A percentile compares a stretch with the other conserved stretches of the same genome.
Conservation (phyloP, 2,113 vertebrate genomes). For the Cairina moschata region DNA sequence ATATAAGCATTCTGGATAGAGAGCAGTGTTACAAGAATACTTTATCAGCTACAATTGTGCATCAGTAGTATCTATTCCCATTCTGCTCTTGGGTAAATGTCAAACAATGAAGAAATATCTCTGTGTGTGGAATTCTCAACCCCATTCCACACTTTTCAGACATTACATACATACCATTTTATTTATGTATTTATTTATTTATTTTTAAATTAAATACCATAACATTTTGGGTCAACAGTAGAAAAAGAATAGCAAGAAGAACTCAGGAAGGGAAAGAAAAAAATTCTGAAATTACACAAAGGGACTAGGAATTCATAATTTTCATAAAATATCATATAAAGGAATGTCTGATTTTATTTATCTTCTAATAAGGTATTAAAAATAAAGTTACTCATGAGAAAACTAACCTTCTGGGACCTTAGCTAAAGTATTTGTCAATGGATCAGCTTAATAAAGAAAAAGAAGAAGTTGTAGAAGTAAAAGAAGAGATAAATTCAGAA, state of each 20-base stretch:
- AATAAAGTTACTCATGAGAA: neutral
- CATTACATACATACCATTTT: neutral
- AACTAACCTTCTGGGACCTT: neutral
- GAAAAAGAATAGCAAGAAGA: neutral
- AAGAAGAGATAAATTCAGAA: neutral
- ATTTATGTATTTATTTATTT: too few species aligned
- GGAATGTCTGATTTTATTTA: neutral
- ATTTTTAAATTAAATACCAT: neutral
- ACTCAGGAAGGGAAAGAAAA: neutral
- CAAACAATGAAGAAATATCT: constrained; percentile 41
- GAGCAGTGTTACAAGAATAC: neutral
- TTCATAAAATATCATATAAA: neutral
- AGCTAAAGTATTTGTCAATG: neutral
- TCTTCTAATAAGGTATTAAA: neutral
- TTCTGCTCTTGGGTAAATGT: neutral
- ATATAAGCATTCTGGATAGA: neutral
- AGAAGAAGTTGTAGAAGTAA: neutral
- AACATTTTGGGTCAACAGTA: neutral
- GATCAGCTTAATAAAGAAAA: neutral
- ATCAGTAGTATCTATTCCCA: neutral
- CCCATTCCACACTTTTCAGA: neutral
- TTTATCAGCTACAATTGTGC: neutral
- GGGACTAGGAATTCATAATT: neutral
- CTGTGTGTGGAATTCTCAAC: neutral
- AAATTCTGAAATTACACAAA: neutral